Evolutionary conservation across 2,888 invertebrate genomes (phyloP).

Genomic region (Drosophila paramelanica): DNA sequence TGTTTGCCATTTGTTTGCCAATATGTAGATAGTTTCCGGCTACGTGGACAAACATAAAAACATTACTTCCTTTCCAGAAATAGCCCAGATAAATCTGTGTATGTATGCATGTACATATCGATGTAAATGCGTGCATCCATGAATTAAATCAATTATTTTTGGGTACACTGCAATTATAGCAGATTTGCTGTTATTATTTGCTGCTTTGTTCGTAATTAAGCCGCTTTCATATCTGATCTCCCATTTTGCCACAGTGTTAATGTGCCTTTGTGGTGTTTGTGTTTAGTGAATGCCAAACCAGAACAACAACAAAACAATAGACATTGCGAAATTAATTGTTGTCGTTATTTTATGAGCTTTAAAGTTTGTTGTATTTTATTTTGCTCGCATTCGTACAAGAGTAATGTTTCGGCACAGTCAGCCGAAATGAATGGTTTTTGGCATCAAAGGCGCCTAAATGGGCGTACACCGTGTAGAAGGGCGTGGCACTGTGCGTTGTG

Average conservation of each 20-base stretch:
- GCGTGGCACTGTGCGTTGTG: constrained; percentile 15
- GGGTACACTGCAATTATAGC: background rate
- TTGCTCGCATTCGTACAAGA: constrained; percentile 3
- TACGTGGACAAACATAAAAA: constrained; percentile 58
- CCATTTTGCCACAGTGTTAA: background rate
- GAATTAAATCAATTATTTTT: background rate
- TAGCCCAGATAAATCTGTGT: background rate
- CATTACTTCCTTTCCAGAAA: constrained; percentile 1
- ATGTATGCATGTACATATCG: background rate
- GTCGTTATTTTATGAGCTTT: constrained; percentile 19
- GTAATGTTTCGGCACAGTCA: background rate
- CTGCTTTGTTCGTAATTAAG: constrained; percentile 10
- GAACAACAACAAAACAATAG: constrained; percentile 6
- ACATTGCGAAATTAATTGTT: constrained; percentile 8
- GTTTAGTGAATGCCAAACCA: background rate
- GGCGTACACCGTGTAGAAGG: constrained; percentile 6
- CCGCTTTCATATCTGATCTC: background rate
- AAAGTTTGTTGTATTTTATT: constrained; percentile 22
- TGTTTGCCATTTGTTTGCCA: constrained; percentile 57
- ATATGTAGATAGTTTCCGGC: constrained; percentile 52
- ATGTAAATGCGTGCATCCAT: background rate
- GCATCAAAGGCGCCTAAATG: constrained; percentile 27
- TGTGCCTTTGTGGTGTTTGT: constrained; percentile 11
- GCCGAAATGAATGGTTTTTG: constrained; percentile 28
- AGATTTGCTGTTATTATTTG: constrained; percentile 15